Base-by-base conservation (phyloP, 1,140 invertebrate genomes). In the Eubasilissa regina region DNA sequence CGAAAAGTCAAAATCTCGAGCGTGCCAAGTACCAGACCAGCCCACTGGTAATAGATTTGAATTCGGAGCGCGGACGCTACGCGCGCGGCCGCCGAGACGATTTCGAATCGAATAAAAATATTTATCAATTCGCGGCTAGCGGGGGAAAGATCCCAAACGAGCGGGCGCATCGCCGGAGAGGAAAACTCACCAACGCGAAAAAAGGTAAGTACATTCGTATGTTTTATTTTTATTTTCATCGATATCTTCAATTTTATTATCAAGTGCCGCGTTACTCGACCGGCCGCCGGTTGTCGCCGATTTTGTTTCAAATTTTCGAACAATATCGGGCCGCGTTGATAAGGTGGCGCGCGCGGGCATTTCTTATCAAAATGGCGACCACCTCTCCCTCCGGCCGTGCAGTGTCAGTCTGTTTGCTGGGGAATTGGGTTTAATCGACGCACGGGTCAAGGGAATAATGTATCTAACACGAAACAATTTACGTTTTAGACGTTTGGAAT, bases 11-110 rank as follows among this genome's bases (percentile, higher is more conserved):
- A 12, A 51, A 51, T 51, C 3, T 8, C 11, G 11, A 12, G 8
- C 48, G 48, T 35, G 25, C 25, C 25, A 35, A 35, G 48, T 13
- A 15, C 48, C 11, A 51, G 8, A 15, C 48, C 11, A 51, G 8
- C 11, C 48, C 11, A 51, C 48, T 15, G 48, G 11, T 51, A 13
- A 35, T 12, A 13, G 8, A 35, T 64, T 43, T 13, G 25, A 74
- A 74, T 74, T 56, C 6, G n/a, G 70, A 74, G 56, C 51, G 25
- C 51, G 53, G 70, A 11, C 45, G 48, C 68, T 1, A 56, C 70
- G 56, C 70, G 25, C 56, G 51, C 70, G 6, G 0, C 9, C 53
- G 21, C 53, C 3, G 17, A 74, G 70, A 74, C 25, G 35, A 56
- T 55, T 44, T 56, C 43, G 51, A 35, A 35, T 35, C 51, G 51